Evolutionary conservation across 2,113 vertebrate genomes (phyloP).

Genomic region (Oncorhynchus gorbuscha): DNA sequence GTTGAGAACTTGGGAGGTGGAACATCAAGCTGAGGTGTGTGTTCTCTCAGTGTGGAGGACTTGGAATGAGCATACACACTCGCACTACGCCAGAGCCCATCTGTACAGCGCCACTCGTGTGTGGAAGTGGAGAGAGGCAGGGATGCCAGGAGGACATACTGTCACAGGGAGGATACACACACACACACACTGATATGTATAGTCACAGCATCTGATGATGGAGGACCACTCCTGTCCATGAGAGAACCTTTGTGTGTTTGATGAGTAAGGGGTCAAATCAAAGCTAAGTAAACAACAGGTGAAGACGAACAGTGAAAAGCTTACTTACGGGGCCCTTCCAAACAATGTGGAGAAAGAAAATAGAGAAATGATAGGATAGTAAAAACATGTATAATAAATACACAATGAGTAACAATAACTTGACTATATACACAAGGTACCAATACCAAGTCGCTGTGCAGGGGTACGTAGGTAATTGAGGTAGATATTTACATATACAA

Average conservation of each 20-base stretch:
- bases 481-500: too few relatives aligned
- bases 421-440: too few relatives aligned
- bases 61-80: slow-evolving; percentile 43
- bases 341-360: too few relatives aligned
- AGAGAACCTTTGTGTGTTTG: slow-evolving; percentile 30
- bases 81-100: slow-evolving; percentile 48
- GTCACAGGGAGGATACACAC: slow-evolving; percentile 34
- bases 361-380: too few relatives aligned
- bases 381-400: too few relatives aligned
- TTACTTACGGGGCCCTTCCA: too few relatives aligned
- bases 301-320: too few relatives aligned
- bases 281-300: too few relatives aligned
- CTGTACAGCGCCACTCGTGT: slow-evolving; percentile 50
- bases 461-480: too few relatives aligned
- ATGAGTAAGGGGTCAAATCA: too few relatives aligned
- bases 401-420: too few relatives aligned
- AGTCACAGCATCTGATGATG: slow-evolving; percentile 19
- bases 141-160: slow-evolving; percentile 55
- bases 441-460: too few relatives aligned
- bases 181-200: not conserved
- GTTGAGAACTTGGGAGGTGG: slow-evolving; percentile 18
- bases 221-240: slow-evolving; percentile 61
- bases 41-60: slow-evolving; percentile 17
- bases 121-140: slow-evolving; percentile 50
- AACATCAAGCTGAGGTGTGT: not conserved